Conservation (phyloP, 2,113 vertebrate genomes). For the Oncorhynchus clarkii region DNA sequence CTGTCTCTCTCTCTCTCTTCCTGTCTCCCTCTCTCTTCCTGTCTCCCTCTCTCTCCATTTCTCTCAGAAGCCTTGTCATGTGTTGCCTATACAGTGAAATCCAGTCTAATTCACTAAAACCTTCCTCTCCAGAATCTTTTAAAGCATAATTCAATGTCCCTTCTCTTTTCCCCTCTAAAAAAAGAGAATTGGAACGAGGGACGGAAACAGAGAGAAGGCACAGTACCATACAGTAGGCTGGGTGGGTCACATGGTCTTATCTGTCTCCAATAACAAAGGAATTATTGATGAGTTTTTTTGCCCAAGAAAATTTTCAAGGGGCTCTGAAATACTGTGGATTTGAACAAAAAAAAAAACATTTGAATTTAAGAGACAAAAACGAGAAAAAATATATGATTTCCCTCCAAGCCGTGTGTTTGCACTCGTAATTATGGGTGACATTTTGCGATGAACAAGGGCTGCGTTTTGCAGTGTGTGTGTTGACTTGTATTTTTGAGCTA, state of each 20-base stretch:
- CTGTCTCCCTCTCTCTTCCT: not conserved
- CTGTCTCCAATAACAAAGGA: slow-evolving; percentile 10
- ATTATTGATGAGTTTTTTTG: slow-evolving; percentile 27
- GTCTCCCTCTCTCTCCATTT: not conserved
- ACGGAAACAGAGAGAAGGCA: not conserved
- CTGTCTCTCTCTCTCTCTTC: not conserved
- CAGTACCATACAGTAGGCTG: not conserved
- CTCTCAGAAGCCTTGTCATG: not conserved
- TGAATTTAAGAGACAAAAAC: not conserved
- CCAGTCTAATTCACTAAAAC: slow-evolving; percentile 6
- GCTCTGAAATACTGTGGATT: not conserved
- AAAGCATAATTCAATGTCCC: slow-evolving; percentile 4
- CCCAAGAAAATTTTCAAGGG: slow-evolving; percentile 10
- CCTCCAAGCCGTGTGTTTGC: slow-evolving; percentile 1
- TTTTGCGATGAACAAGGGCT: slow-evolving; percentile 20
- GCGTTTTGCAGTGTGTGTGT: not conserved
- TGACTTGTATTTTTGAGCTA: not conserved
- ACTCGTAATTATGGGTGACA: slow-evolving; percentile 9
- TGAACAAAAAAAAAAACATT: not conserved
- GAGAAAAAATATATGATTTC: not conserved
- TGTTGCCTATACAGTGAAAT: slow-evolving; percentile 1
- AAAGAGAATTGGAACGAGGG: not conserved
- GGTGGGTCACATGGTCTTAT: slow-evolving; percentile 15
- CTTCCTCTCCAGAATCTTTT: slow-evolving; percentile 43
- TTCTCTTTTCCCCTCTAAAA: not conserved